Evolutionary conservation across 1,140 invertebrate genomes (phyloP).

Genomic region (Oedothorax gibbosus): DNA sequence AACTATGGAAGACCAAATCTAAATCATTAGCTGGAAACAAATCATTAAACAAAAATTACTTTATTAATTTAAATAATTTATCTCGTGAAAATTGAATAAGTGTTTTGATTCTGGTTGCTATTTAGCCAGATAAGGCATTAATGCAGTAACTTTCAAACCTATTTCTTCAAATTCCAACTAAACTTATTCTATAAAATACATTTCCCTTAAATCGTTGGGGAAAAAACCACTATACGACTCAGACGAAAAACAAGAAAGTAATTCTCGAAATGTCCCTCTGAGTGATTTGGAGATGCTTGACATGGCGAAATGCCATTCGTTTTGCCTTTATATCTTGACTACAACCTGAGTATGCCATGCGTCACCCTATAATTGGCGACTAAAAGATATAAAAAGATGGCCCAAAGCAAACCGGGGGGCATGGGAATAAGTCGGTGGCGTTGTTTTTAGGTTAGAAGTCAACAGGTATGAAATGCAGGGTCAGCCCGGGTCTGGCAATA

Average conservation of each 20-base stretch:
- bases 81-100: too few relatives aligned
- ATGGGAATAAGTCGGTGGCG: conserved; percentile 44
- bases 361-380: conserved; percentile 56
- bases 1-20: too few relatives aligned
- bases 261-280: conserved; percentile 25
- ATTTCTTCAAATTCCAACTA: too few relatives aligned
- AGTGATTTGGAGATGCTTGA: conserved; percentile 48
- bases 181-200: not conserved
- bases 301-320: conserved; percentile 54
- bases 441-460: conserved; percentile 51
- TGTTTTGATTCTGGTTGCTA: too few relatives aligned
- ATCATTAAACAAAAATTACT: too few relatives aligned
- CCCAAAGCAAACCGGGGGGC: conserved; percentile 7
- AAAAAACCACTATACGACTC: too few relatives aligned
- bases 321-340: conserved; percentile 52
- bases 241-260: conserved; percentile 4
- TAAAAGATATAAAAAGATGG: conserved; percentile 47
- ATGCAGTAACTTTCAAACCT: too few relatives aligned
- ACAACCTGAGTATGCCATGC: conserved; percentile 52
- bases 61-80: too few relatives aligned
- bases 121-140: too few relatives aligned
- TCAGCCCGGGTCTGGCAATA: conserved; percentile 26
- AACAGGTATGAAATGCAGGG: conserved; percentile 37
- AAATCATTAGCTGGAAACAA: too few relatives aligned
- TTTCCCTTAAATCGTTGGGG: not conserved